Percentiles rank a stretch among this genome's conserved stretches.
Conservation (phyloP, 2,113 vertebrate species). For the Furnarius figulus region DNA sequence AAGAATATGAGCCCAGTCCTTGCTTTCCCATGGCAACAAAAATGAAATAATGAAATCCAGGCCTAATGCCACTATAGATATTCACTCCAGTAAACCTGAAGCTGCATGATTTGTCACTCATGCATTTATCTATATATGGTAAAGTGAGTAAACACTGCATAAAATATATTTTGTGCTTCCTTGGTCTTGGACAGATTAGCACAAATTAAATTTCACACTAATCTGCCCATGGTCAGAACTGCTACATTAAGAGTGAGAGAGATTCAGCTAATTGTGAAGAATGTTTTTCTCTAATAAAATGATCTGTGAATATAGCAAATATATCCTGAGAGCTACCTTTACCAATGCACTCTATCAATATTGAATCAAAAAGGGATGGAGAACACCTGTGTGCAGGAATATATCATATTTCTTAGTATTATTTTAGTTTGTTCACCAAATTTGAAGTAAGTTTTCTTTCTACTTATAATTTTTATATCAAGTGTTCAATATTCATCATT, state of each 20-base stretch:
- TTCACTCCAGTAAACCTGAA: conserved; percentile 56
- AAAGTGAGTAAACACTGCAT: conserved; percentile 67
- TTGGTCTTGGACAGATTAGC: conserved; percentile 70
- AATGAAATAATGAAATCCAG: conserved; percentile 36
- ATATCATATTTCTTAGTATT: not conserved
- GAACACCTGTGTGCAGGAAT: not conserved
- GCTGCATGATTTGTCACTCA: conserved; percentile 62
- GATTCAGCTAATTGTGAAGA: conserved; percentile 66
- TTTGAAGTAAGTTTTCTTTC: not conserved
- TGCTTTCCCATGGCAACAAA: conserved; percentile 26
- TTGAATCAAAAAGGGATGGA: not conserved
- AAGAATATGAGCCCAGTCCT: not conserved
- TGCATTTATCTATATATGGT: conserved; percentile 66
- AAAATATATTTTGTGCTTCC: conserved; percentile 73
- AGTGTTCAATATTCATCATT: not conserved
- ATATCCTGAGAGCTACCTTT: not conserved
- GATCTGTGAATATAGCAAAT: not conserved
- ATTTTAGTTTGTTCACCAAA: not conserved
- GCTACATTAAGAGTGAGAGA: conserved; percentile 47
- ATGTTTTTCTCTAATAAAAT: conserved; percentile 40
- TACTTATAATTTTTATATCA: not conserved
- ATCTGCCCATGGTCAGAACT: conserved; percentile 70
- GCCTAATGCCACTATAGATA: conserved; percentile 35
- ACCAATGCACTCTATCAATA: not conserved
- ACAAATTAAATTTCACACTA: conserved; percentile 76